These are phyloP conservation scores for Nycteola revayana DNA, from an alignment of 2,888 invertebrate species.

Conservation along the genomic window DNA sequence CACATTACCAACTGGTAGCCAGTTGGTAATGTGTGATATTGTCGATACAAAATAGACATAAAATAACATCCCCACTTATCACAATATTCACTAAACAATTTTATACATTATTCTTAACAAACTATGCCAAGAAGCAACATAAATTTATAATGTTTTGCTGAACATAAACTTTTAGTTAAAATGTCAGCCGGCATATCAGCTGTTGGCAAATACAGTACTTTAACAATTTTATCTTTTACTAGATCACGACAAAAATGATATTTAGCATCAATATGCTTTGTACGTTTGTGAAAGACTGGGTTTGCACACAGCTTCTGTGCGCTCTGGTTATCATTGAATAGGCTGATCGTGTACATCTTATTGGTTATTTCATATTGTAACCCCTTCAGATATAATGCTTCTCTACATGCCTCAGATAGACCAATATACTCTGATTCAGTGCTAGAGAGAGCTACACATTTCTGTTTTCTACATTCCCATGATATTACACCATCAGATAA, in stretches of 20 bases:
- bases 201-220: constrained; percentile 7
- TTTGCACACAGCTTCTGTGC: constrained; percentile 11
- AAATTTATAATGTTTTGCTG: constrained; percentile 7
- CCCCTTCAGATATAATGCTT: constrained; percentile 6
- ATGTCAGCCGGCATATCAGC: constrained; percentile 7
- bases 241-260: constrained; percentile 7
- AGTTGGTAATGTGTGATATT: background rate
- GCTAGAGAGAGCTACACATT: constrained; percentile 20
- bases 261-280: constrained; percentile 11
- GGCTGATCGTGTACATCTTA: constrained; percentile 7
- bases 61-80: constrained; percentile 4
- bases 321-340: constrained; percentile 15
- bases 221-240: constrained; percentile 5
- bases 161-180: constrained; percentile 7
- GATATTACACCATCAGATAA: constrained; percentile 16
- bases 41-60: constrained; percentile 1
- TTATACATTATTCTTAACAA: constrained; percentile 2
- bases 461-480: constrained; percentile 22
- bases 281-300: constrained; percentile 13
- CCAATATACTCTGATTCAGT: constrained; percentile 12
- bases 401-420: constrained; percentile 8
- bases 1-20: too few relatives aligned
- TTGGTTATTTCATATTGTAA: constrained; percentile 12
- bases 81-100: background rate
- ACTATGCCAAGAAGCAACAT: constrained; percentile 6